A percentile compares a stretch with the other conserved stretches of the same genome.
Evolutionary conservation across 2,797 vertebrate genomes (phyloP).

Genomic region (Tragopan temminckii): DNA sequence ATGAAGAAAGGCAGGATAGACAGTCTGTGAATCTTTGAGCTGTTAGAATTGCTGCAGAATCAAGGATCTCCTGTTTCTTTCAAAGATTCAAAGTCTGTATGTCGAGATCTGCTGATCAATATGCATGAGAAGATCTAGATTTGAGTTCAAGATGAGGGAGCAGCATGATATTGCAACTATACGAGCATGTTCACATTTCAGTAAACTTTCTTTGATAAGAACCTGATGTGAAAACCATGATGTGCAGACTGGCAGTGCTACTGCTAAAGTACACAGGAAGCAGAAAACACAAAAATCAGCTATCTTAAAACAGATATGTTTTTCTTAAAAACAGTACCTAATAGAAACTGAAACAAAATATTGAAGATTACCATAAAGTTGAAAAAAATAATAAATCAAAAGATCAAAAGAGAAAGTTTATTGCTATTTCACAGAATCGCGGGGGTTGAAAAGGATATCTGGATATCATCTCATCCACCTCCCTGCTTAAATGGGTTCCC

Average conservation of each 20-base stretch:
- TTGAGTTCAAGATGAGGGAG: not conserved
- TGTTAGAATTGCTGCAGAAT: not conserved
- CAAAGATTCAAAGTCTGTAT: not conserved
- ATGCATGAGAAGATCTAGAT: not conserved
- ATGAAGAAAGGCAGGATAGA: not conserved
- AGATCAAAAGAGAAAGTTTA: not conserved
- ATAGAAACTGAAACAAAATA: not conserved
- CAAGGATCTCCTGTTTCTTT: not conserved
- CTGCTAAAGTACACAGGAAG: not conserved
- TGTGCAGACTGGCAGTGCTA: not conserved
- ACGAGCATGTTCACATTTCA: not conserved
- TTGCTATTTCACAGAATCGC: not conserved
- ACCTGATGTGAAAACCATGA: fast-evolving
- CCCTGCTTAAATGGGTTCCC: too few relatives aligned
- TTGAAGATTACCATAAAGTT: not conserved
- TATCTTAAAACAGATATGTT: not conserved
- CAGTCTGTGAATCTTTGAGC: not conserved
- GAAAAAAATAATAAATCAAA: not conserved
- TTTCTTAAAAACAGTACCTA: not conserved
- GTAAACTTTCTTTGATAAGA: not conserved
- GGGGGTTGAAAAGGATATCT: too few relatives aligned
- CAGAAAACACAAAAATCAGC: not conserved
- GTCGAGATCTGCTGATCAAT: not conserved
- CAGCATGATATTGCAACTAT: not conserved
- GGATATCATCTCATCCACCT: too few relatives aligned